Conservation (phyloP, 2,888 invertebrate genomes). For the Drosophila sordidapex region DNA sequence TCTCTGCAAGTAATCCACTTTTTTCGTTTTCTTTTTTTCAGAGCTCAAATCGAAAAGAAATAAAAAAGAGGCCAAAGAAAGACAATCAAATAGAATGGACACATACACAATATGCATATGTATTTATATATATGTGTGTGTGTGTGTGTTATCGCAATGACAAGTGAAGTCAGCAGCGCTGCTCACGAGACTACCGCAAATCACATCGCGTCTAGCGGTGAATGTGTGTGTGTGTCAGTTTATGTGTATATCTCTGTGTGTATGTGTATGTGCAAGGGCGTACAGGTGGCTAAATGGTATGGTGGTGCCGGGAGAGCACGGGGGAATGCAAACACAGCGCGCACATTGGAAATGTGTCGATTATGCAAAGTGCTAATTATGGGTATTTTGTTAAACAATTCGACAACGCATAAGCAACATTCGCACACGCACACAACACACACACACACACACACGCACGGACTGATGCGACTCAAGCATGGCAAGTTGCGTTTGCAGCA, state of each 20-base stretch:
- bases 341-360: conserved; percentile 57
- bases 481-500: conserved; percentile 23
- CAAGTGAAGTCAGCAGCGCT: conserved; percentile 42
- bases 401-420: conserved; percentile 5
- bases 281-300: conserved; percentile 74
- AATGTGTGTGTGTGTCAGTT: conserved; percentile 9
- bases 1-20: conserved; percentile 42
- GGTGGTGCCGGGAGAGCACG: conserved; percentile 54
- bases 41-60: conserved; percentile 49
- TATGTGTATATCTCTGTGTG: conserved; percentile 13
- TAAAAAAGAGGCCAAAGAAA: conserved; percentile 48
- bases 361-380: conserved; percentile 66
- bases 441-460: conserved; percentile 22
- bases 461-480: conserved; percentile 21
- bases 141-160: conserved; percentile 56
- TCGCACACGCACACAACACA: conserved; percentile 6
- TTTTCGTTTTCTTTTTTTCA: conserved; percentile 50
- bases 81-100: conserved; percentile 44
- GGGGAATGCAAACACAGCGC: conserved; percentile 55
- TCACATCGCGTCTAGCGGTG: conserved; percentile 50
- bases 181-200: conserved; percentile 65
- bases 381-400: conserved; percentile 44
- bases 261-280: conserved; percentile 67
- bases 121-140: conserved; percentile 7
- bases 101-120: background rate